Evolutionary conservation across 2,888 invertebrate genomes (phyloP).

Genomic region (Drosophila ezoana): DNA sequence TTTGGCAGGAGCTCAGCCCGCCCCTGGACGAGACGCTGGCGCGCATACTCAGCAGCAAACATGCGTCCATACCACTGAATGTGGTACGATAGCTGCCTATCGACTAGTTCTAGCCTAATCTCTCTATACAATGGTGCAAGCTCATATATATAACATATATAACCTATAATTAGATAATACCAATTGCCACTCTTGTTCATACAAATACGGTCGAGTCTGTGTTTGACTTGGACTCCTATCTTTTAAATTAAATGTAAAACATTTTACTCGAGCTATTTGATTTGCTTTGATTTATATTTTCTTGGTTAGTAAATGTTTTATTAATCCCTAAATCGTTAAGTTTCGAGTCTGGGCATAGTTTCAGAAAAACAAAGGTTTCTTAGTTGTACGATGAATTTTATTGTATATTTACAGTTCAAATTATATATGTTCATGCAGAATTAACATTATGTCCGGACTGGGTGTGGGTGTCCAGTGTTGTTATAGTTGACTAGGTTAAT

Average conservation of each 20-base stretch:
- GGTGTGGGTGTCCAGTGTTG: conserved; percentile 18
- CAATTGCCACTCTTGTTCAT: conserved; percentile 25
- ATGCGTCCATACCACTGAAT: conserved; percentile 92
- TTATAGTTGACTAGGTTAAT: conserved; percentile 62
- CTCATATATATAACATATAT: conserved; percentile 29
- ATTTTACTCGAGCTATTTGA: background rate
- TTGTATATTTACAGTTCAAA: conserved; percentile 36
- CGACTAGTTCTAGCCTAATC: conserved; percentile 25
- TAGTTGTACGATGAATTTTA: conserved; percentile 13
- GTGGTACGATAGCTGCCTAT: conserved; percentile 88
- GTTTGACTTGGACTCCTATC: background rate
- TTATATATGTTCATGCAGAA: conserved; percentile 13
- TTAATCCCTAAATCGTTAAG: no score
- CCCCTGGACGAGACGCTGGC: conserved; percentile 89
- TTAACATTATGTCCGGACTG: no score
- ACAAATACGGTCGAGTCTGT: background rate
- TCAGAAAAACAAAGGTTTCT: background rate
- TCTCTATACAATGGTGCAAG: conserved; percentile 52
- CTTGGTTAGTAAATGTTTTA: no score
- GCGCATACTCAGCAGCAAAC: conserved; percentile 89
- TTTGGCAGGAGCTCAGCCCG: conserved; percentile 93
- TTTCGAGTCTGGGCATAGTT: background rate
- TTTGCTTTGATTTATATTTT: no score
- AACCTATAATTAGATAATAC: conserved; percentile 20
- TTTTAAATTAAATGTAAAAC: conserved; percentile 5